Evolutionary conservation across 2,888 invertebrate species (phyloP), one percentile per base, ranked within the genome.

Genomic region (Minunthozetes semirufus): DNA sequence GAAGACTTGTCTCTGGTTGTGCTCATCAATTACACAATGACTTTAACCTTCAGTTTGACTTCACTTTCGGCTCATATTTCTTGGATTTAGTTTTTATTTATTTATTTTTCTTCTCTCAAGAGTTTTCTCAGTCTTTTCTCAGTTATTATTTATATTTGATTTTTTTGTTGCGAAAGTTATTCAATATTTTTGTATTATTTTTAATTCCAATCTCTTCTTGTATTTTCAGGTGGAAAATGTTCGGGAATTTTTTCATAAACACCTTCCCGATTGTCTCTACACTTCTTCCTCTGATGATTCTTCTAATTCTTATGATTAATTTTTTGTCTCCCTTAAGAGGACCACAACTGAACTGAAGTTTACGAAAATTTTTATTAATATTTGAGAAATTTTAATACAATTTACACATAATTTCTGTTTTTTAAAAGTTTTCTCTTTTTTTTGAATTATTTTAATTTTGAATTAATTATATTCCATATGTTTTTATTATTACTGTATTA

Each of bases 401-500:
- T 42, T 42, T 42, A 42, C 42, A 42, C 42, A 42, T 13, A 42
- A 42, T 42, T 42, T 42, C 42, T 42, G 42, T 42, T 42, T 42
- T 42, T 42, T 42, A 42, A 42, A 42, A 42, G 42, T 42, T 42
- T 42, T 42, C 11, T 42, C 42, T 42, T 13, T 42, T 42, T 42
- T 33, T 33, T n/a, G n/a, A 42, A 42, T 42, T 42, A 42, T 42
- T 42, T 42, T 42, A 42, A 42, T 42, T 42, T 42, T 42, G 42
- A 42, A 42, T 42, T 42, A 42, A 50, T 50, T 19, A 56, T 56
- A 56, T 56, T 56, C 56, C 56, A 56, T 56, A 56, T 19, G 56
- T 56, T 56, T 56, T 56, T 53, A 53, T 56, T 56, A 56, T 56
- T 56, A 56, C 22, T 56, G 56, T 56, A 56, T 56, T 56, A 56